phyloP scores from a whole-genome alignment of 1,140 invertebrate genomes.

The Hestina assimilis region DNA sequence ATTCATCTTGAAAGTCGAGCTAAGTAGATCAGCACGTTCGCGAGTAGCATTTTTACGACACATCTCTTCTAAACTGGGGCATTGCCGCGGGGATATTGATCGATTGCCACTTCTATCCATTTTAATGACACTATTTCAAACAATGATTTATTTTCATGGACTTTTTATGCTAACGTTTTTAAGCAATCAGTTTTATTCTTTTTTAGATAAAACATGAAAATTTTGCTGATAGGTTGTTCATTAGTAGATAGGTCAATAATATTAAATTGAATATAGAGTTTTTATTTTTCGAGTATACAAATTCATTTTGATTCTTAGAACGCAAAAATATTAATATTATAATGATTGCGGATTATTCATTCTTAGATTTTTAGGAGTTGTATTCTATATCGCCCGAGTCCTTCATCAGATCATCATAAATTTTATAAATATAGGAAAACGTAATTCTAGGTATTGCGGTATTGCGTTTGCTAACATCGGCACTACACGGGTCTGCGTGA shows the following conservation, averaged over 20 bases:
- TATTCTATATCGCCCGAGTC: neutral
- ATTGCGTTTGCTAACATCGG: constrained; percentile 46
- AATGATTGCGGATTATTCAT: neutral
- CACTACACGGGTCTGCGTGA: constrained; percentile 61
- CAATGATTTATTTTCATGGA: constrained; percentile 12
- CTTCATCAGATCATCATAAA: neutral
- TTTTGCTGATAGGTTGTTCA: neutral
- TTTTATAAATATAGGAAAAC: neutral
- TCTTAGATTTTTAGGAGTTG: neutral
- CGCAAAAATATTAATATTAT: neutral
- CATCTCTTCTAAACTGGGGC: constrained; percentile 37
- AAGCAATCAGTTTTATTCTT: neutral
- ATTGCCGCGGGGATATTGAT: constrained; percentile 39
- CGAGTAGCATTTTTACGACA: constrained; percentile 37
- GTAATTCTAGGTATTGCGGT: constrained; percentile 53
- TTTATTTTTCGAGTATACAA: neutral
- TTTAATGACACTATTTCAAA: constrained; percentile 30
- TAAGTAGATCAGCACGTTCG: constrained; percentile 29
- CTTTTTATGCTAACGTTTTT: neutral
- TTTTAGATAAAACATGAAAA: neutral
- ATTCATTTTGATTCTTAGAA: neutral
- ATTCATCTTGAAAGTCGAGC: constrained; percentile 22
- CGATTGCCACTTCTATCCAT: constrained; percentile 31
- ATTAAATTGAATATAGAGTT: no score
- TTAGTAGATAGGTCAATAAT: no score